phyloP scores from a whole-genome alignment of 1,140 invertebrate species.

The Araneus ventricosus region DNA sequence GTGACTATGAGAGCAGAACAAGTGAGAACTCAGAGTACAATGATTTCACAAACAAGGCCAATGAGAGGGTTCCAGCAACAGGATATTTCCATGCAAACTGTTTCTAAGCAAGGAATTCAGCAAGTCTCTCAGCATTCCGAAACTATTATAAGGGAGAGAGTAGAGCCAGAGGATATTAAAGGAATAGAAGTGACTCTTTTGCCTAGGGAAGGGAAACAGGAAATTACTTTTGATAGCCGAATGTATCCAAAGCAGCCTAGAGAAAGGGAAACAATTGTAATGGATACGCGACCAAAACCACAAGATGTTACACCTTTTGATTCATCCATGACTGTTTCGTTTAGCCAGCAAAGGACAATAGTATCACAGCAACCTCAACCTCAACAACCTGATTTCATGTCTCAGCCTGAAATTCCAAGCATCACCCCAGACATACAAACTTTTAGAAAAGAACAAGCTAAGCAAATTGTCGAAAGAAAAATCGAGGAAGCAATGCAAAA shows the following conservation, averaged over 20 bases:
- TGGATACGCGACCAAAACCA: not conserved
- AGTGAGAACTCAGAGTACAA: not conserved
- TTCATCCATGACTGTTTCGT: slow-evolving; percentile 29
- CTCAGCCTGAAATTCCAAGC: not conserved
- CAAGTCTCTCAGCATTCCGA: slow-evolving; percentile 20
- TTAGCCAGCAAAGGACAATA: not conserved
- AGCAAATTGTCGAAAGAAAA: slow-evolving; percentile 51
- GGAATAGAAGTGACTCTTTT: slow-evolving; percentile 29
- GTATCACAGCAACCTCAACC: slow-evolving; percentile 8
- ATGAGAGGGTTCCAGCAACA: slow-evolving; percentile 47
- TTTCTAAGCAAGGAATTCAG: slow-evolving; percentile 46
- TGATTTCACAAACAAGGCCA: not conserved
- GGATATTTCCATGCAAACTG: slow-evolving; percentile 5
- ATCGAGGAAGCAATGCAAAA: slow-evolving; percentile 56
- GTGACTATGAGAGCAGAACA: not conserved
- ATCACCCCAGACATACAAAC: slow-evolving; percentile 2
- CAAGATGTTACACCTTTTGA: not conserved
- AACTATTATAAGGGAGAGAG: not conserved
- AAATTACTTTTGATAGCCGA: slow-evolving; percentile 58
- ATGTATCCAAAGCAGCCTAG: not conserved
- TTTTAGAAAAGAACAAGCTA: slow-evolving; percentile 51
- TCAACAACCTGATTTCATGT: not conserved
- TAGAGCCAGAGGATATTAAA: not conserved
- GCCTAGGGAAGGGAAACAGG: slow-evolving; percentile 14
- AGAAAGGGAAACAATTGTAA: slow-evolving; percentile 51